These are phyloP conservation scores for Anaspis maculata DNA, from an alignment of 2,888 invertebrate genomes.

Conservation along the genomic window DNA sequence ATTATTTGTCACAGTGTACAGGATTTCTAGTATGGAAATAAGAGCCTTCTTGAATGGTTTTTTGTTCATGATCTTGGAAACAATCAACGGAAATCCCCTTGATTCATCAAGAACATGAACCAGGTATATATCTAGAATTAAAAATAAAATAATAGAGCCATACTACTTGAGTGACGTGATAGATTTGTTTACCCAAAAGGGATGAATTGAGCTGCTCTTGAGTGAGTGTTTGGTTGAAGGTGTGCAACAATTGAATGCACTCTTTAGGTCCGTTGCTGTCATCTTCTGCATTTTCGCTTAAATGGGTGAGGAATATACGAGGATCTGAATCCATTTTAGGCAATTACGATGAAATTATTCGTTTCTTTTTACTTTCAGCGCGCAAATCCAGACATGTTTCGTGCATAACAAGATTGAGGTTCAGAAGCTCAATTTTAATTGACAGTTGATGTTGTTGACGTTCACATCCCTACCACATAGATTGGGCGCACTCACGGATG, in stretches of 20 bases:
- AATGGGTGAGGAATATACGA: slow-evolving; percentile 17
- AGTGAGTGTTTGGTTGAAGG: slow-evolving; percentile 22
- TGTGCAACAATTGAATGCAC: slow-evolving; percentile 18
- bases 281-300: slow-evolving; percentile 15
- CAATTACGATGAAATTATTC: not conserved
- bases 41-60: slow-evolving; percentile 24
- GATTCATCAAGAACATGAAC: slow-evolving; percentile 28
- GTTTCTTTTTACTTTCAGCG: not conserved
- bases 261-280: slow-evolving; percentile 14
- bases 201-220: slow-evolving; percentile 23
- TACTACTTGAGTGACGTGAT: not conserved
- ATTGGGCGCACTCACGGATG: too few relatives aligned
- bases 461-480: too few relatives aligned
- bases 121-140: slow-evolving; percentile 28
- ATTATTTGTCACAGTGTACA: slow-evolving; percentile 32
- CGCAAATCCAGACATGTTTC: too few relatives aligned
- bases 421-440: too few relatives aligned
- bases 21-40: slow-evolving; percentile 27
- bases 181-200: slow-evolving; percentile 18
- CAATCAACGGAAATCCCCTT: slow-evolving; percentile 26
- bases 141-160: slow-evolving; percentile 7
- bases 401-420: too few relatives aligned
- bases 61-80: slow-evolving; percentile 18
- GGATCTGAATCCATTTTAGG: slow-evolving; percentile 23
- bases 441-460: too few relatives aligned